Evolutionary conservation across 2,888 invertebrate genomes (phyloP), one percentile per base, ranked within the genome.

Genomic region (Lasioglossum figueresi): DNA sequence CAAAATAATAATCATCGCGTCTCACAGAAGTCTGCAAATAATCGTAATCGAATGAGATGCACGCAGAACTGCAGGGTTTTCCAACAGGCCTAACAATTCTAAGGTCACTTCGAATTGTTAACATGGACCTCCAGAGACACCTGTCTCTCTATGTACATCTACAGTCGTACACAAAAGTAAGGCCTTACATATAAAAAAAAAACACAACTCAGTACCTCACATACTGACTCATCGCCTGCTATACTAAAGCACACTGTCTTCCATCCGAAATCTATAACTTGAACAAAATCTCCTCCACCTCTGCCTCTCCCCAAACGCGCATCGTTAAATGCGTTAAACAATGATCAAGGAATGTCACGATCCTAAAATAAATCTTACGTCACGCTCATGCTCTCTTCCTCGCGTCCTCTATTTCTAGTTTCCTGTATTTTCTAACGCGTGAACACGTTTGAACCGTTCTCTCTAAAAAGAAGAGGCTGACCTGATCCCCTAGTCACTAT

Each of bases 341-440:
- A 63, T 80, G 75, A 83, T 78, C 40, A 85, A 73, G 89, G 89
- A 89, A 89, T 89, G 89, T 88, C 66, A 79, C 59, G 75, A 52
- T 19, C 74, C 48, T 48, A 70, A 70, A 56, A 74, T 45, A 73
- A 63, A 56, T 81, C n/a, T 66, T 48, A 40, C 31, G 43, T 78
- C 59, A 75, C 71, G 48, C 37, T 66, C 14, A 70, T 40, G 40
- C n/a, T 70, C 70, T 12, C 40, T 40, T 40, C n/a, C 40, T 40
- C 40, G 14, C 12, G 14, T 34, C 14, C 40, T 59, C 31, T 75
- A 70, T 34, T 43, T 43, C 68, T 73, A 77, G 48, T 16, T 16
- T 80, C 48, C 12, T 16, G 14, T 8, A 59, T 48, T 48, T 34
- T 34, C 14, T 37, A 70, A 76, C 66, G 43, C 52, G 82, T 83